phyloP scores from a whole-genome alignment of 2,113 vertebrate species.

The Zootoca vivipara region DNA sequence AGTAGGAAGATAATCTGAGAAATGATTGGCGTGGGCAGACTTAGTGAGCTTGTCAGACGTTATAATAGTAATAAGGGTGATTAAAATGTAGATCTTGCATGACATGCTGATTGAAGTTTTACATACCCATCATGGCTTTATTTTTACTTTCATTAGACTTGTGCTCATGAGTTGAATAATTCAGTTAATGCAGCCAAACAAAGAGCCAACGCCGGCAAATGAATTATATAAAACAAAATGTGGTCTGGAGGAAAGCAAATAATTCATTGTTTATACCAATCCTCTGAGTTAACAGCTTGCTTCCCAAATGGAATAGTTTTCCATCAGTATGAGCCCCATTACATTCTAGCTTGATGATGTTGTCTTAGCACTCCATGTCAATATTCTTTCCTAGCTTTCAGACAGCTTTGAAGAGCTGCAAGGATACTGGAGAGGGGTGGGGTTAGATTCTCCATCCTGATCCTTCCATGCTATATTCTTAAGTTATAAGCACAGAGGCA shows the following conservation, averaged over 20 bases:
- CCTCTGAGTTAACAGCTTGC: slow-evolving; percentile 40
- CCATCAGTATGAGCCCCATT: slow-evolving; percentile 22
- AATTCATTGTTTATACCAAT: slow-evolving; percentile 53
- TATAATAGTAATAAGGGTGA: slow-evolving; percentile 16
- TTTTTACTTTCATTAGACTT: slow-evolving; percentile 42
- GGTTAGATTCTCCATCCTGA: background rate
- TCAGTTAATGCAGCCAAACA: slow-evolving; percentile 47
- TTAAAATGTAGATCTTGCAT: slow-evolving; percentile 41
- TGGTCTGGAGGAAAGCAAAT: slow-evolving; percentile 33
- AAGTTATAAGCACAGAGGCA: background rate
- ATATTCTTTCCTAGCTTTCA: slow-evolving; percentile 28
- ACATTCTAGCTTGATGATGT: background rate
- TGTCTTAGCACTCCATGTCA: background rate
- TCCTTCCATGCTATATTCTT: background rate
- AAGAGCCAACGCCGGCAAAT: slow-evolving; percentile 39
- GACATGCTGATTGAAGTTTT: slow-evolving; percentile 51
- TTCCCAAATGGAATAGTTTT: slow-evolving; percentile 51
- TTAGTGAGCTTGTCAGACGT: slow-evolving; percentile 37
- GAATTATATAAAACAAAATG: slow-evolving; percentile 43
- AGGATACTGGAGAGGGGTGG: background rate
- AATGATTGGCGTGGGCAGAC: background rate
- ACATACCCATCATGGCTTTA: slow-evolving; percentile 43
- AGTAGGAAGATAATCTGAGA: background rate
- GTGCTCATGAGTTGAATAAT: slow-evolving; percentile 49
- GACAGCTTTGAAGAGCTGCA: background rate